Conservation (phyloP, 2,888 invertebrate genomes). For the Poecilobothrus nobilitatus region DNA sequence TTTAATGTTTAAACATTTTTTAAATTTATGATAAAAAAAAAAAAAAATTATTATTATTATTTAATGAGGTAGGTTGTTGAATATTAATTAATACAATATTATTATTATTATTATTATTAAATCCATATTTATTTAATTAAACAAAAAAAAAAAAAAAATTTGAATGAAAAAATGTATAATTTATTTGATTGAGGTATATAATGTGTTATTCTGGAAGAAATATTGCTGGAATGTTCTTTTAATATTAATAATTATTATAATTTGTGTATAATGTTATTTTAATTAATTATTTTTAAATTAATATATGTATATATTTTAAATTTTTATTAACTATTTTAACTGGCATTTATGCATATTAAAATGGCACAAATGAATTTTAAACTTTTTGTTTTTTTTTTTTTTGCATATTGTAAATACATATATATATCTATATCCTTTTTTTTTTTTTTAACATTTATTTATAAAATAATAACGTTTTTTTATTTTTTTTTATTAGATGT, state of each 20-base stretch:
- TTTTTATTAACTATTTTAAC: not conserved
- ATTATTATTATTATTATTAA: not conserved
- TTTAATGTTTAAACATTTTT: too few species aligned
- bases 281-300: too few species aligned
- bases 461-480: not conserved
- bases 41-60: not conserved
- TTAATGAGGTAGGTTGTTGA: constrained; percentile 6
- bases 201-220: not conserved
- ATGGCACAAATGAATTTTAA: constrained; percentile 6
- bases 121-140: too few species aligned
- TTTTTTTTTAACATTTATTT: not conserved
- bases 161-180: too few species aligned
- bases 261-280: not conserved
- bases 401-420: not conserved
- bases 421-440: too few species aligned
- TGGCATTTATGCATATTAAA: not conserved
- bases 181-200: not conserved
- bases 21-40: too few species aligned
- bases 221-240: not conserved
- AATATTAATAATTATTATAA: not conserved
- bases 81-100: not conserved
- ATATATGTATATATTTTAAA: too few species aligned
- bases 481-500: not conserved
- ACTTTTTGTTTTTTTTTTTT: not conserved
- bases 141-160: too few species aligned